Percentiles rank a stretch among this genome's conserved stretches.
Evolutionary conservation across 2,113 vertebrate species (phyloP).

Genomic region (Onychorhynchus coronatus): DNA sequence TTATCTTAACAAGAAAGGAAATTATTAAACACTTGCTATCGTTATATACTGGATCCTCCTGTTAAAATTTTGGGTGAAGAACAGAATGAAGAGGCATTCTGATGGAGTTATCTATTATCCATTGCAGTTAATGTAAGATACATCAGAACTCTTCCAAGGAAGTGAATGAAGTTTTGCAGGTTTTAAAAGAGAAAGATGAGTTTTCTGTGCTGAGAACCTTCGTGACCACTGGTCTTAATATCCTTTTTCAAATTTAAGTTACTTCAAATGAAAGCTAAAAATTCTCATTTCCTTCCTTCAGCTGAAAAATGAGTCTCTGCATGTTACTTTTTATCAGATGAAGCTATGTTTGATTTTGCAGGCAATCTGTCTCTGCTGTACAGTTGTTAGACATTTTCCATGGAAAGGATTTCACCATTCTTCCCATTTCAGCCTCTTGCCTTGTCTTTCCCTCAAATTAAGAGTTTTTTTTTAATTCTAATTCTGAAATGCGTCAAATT

Average conservation of each 20-base stretch:
- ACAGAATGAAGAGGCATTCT: neutral
- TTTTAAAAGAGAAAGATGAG: neutral
- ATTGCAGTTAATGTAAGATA: neutral
- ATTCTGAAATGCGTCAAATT: neutral
- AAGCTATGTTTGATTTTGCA: neutral
- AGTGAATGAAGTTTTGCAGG: neutral
- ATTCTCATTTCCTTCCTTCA: neutral
- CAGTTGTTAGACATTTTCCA: neutral
- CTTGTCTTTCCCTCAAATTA: neutral
- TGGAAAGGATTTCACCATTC: neutral
- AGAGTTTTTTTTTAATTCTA: neutral
- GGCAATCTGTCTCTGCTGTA: neutral
- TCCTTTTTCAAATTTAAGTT: neutral
- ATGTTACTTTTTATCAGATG: neutral
- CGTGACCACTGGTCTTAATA: neutral
- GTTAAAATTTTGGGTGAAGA: neutral
- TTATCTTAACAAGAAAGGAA: neutral
- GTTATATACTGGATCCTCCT: neutral
- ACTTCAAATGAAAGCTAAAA: neutral
- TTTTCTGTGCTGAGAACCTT: neutral
- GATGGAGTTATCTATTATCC: rapidly evolving
- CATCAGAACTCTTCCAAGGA: neutral
- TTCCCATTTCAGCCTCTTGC: neutral
- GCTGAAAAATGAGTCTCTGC: neutral
- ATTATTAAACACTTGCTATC: neutral